Conservation (phyloP, 92 coral and sea anemone genomes). For the Umimayanthus chanpuru region DNA sequence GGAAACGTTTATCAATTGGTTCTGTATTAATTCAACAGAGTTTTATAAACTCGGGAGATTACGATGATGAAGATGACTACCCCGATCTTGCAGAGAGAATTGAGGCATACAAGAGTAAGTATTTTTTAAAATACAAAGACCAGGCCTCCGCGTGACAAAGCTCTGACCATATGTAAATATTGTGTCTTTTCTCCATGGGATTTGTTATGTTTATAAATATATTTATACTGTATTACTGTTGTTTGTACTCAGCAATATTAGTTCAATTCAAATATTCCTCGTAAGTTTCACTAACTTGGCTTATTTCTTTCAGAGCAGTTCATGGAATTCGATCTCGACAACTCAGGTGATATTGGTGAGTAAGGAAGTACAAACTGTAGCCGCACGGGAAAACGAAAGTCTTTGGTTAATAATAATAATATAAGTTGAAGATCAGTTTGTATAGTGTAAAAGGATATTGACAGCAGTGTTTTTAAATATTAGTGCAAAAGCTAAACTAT, state of each 20-base stretch:
- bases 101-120: constrained; percentile 87
- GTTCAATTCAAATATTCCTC: neutral
- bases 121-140: too few species aligned
- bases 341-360: constrained; percentile 98
- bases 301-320: constrained; percentile 73
- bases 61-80: constrained; percentile 94
- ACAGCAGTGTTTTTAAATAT: too few species aligned
- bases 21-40: constrained; percentile 60
- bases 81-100: constrained; percentile 83
- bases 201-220: neutral
- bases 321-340: constrained; percentile 92
- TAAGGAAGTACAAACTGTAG: neutral
- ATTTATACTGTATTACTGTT: neutral
- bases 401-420: too few species aligned
- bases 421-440: too few species aligned
- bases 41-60: constrained; percentile 84
- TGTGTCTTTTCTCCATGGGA: neutral
- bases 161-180: constrained; percentile 8
- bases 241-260: neutral
- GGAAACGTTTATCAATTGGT: neutral
- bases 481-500: too few species aligned
- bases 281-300: neutral
- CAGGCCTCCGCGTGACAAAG: neutral
- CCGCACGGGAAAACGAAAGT: too few species aligned
- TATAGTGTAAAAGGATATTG: too few species aligned